Evolutionary conservation across 2,797 vertebrate species (phyloP).

Genomic region (Paguma larvata): DNA sequence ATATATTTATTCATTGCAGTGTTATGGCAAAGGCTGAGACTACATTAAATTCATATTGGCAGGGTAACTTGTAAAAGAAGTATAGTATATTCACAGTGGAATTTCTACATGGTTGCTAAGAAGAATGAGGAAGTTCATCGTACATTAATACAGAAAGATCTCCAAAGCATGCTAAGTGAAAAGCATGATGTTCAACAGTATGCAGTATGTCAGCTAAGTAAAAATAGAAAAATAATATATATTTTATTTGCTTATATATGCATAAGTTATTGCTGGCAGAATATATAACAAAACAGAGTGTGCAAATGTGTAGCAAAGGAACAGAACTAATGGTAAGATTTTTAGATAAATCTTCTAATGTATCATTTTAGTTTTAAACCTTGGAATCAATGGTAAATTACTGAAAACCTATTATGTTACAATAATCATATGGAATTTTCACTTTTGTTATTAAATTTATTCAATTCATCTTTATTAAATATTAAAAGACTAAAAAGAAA

Average conservation of each 20-base stretch:
- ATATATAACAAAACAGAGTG: not conserved
- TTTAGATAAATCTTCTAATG: slow-evolving; percentile 13
- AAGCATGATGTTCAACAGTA: not conserved
- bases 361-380: slow-evolving; percentile 38
- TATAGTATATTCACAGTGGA: not conserved
- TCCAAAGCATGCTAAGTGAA: not conserved
- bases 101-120: slow-evolving; percentile 16
- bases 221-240: not conserved
- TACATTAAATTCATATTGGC: slow-evolving; percentile 20
- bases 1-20: not conserved
- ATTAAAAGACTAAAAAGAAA: slow-evolving; percentile 48
- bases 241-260: slow-evolving; percentile 20
- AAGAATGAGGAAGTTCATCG: slow-evolving; percentile 26
- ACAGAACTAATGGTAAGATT: not conserved
- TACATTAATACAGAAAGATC: not conserved
- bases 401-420: not conserved
- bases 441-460: slow-evolving; percentile 61
- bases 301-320: not conserved
- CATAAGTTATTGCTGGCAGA: not conserved
- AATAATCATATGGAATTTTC: slow-evolving; percentile 11
- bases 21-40: slow-evolving; percentile 45
- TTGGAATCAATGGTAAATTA: slow-evolving; percentile 29
- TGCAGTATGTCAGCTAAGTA: not conserved
- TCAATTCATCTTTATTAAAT: slow-evolving; percentile 58
- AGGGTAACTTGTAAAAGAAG: slow-evolving; percentile 57